Evolutionary conservation across 2,113 vertebrate species (phyloP).

Genomic region (Cyanistes caeruleus): DNA sequence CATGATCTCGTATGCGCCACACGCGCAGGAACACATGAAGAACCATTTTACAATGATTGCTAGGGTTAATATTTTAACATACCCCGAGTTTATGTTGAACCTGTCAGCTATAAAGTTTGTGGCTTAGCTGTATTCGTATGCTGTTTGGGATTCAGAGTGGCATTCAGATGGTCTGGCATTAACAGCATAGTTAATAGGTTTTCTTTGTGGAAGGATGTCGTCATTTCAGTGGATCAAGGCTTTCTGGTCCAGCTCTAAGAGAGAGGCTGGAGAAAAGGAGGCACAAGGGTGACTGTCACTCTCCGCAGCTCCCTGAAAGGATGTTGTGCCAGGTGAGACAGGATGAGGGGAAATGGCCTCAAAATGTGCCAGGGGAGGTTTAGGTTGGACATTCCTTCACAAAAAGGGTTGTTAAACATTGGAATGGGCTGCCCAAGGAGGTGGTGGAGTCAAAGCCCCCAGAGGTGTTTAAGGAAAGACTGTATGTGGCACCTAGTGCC

Average conservation of each 20-base stretch:
- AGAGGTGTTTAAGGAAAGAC: neutral
- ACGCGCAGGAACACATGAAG: neutral
- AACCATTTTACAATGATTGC: neutral
- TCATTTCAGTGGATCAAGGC: neutral
- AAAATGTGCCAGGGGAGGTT: neutral
- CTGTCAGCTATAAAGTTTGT: neutral
- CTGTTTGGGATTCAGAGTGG: neutral
- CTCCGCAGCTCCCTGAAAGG: too few species aligned
- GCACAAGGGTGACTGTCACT: neutral
- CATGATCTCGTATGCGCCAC: neutral
- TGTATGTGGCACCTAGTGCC: neutral
- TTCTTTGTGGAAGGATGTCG: neutral
- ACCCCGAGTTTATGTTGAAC: neutral
- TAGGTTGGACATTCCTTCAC: neutral
- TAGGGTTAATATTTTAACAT: neutral
- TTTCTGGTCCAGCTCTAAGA: neutral
- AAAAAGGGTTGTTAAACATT: neutral
- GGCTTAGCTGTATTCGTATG: neutral
- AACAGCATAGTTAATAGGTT: neutral
- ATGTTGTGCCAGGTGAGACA: neutral
- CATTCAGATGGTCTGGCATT: neutral
- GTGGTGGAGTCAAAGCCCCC: rapidly evolving
- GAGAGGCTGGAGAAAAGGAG: neutral
- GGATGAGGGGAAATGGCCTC: neutral
- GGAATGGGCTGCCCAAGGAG: neutral